These are phyloP conservation scores for Apamea crenata DNA, from an alignment of 2,888 invertebrate species.

Conservation along the genomic window DNA sequence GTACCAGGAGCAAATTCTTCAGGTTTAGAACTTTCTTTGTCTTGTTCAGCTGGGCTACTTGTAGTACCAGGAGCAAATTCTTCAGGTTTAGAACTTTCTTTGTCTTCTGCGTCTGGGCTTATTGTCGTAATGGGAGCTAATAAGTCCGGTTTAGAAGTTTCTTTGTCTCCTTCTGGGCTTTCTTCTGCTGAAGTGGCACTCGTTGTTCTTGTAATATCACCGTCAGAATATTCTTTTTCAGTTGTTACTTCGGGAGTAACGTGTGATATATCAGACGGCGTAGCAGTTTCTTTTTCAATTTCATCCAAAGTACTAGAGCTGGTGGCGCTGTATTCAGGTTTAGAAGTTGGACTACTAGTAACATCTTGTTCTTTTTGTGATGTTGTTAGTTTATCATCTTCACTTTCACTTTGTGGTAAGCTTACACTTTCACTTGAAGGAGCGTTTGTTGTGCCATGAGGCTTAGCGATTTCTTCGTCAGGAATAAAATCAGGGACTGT, in stretches of 20 bases:
- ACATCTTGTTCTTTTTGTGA: conserved; percentile 33
- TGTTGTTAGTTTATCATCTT: conserved; percentile 25
- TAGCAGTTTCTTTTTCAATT: conserved; percentile 37
- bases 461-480: conserved; percentile 52
- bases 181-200: conserved; percentile 63
- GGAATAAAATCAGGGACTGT: conserved; percentile 60
- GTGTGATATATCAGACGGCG: conserved; percentile 21
- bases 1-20: conserved; percentile 25
- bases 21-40: conserved; percentile 52
- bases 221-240: conserved; percentile 50
- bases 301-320: conserved; percentile 39
- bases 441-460: conserved; percentile 40
- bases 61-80: not conserved
- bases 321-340: conserved; percentile 49
- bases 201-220: conserved; percentile 61
- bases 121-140: conserved; percentile 23
- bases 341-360: conserved; percentile 22
- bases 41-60: not conserved
- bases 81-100: conserved; percentile 56
- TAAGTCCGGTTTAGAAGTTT: conserved; percentile 32
- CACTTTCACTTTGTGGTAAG: conserved; percentile 21
- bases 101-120: conserved; percentile 33
- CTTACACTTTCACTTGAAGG: conserved; percentile 39
- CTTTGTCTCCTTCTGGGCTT: conserved; percentile 58
- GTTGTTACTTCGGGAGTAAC: conserved; percentile 40